Evolutionary conservation across 1,140 invertebrate genomes (phyloP).

Genomic region (Augochlora pura): DNA sequence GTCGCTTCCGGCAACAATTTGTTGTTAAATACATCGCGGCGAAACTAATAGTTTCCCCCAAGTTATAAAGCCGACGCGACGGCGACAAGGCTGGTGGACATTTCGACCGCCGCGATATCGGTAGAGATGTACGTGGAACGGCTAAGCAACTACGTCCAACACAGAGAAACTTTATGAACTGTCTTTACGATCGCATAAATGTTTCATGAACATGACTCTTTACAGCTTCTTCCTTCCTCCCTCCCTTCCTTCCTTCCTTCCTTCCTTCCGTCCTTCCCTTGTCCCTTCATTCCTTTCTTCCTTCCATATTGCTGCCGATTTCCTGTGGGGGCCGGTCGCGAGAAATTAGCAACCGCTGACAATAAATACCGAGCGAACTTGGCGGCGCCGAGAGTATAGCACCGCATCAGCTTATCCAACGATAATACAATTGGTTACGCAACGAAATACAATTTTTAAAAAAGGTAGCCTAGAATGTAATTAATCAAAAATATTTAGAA

Average conservation of each 20-base stretch:
- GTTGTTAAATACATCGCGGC: not conserved
- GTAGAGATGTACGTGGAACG: slow-evolving; percentile 35
- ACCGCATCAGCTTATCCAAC: not conserved
- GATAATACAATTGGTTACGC: no score
- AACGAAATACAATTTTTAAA: no score
- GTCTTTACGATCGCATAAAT: slow-evolving; percentile 60
- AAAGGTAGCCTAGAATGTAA: no score
- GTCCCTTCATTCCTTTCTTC: not conserved
- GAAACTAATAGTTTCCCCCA: slow-evolving; percentile 43
- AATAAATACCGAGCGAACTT: not conserved
- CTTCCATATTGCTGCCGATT: slow-evolving; percentile 35
- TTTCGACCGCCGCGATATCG: slow-evolving; percentile 28
- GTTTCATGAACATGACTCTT: slow-evolving; percentile 56
- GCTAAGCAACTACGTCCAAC: slow-evolving; percentile 53
- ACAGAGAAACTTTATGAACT: slow-evolving; percentile 58
- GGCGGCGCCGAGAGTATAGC: not conserved
- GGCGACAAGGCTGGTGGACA: slow-evolving; percentile 5
- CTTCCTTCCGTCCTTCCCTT: slow-evolving; percentile 12
- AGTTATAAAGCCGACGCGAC: slow-evolving; percentile 41
- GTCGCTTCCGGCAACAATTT: not conserved
- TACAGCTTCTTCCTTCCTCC: slow-evolving; percentile 40
- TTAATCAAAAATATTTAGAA: no score
- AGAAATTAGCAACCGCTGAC: slow-evolving; percentile 22
- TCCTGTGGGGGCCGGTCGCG: not conserved
- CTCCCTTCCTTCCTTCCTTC: not conserved